phyloP scores from a whole-genome alignment of 2,113 vertebrate species.

The Bubalus kerabau region DNA sequence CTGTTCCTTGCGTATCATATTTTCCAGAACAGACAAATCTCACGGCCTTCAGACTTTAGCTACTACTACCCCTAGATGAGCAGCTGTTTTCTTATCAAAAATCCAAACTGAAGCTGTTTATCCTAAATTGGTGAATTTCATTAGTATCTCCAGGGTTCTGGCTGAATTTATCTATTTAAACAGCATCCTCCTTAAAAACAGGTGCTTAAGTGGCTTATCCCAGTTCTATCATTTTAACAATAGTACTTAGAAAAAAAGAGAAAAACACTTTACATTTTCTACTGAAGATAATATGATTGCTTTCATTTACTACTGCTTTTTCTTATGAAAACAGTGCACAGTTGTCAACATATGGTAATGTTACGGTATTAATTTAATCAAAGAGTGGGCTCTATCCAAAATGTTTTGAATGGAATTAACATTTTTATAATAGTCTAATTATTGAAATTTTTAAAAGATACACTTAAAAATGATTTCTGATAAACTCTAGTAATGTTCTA shows the following conservation, averaged over 20 bases:
- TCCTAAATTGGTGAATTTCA: conserved; percentile 72
- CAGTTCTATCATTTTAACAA: not conserved
- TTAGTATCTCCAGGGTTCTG: conserved; percentile 63
- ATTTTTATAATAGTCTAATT: not conserved
- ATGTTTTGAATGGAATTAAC: not conserved
- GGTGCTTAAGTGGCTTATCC: conserved; percentile 49
- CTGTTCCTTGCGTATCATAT: conserved; percentile 71
- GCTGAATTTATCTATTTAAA: conserved; percentile 54
- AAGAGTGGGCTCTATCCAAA: not conserved
- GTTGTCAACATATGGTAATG: not conserved
- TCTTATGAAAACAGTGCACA: not conserved
- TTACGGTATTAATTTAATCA: not conserved
- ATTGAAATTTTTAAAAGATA: not conserved
- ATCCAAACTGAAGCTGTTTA: conserved; percentile 68
- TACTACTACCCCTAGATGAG: conserved; percentile 65
- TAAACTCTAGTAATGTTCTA: not conserved
- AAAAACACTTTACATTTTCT: not conserved
- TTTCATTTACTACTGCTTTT: not conserved
- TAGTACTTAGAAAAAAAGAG: not conserved
- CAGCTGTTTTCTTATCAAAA: conserved; percentile 78
- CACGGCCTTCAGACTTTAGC: conserved; percentile 69
- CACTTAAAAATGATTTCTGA: not conserved
- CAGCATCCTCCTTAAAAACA: conserved; percentile 48
- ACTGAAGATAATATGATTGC: not conserved
- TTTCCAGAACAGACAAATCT: conserved; percentile 57